Evolutionary conservation across 2,113 vertebrate species (phyloP).

Genomic region (Calypte anna): DNA sequence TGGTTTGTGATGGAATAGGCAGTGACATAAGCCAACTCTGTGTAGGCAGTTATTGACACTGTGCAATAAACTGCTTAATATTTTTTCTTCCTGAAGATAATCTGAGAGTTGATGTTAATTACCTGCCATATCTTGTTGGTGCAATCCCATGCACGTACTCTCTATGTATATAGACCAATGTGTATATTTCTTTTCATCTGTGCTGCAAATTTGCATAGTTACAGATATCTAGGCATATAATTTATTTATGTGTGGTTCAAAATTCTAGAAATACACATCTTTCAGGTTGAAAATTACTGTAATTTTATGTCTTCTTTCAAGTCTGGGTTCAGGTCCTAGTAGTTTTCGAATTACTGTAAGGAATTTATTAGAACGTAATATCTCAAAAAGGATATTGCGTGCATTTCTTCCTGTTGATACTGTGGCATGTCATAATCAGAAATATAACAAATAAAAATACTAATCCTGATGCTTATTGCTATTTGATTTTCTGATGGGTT

Average conservation of each 20-base stretch:
- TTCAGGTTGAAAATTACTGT: background rate
- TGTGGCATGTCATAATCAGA: background rate
- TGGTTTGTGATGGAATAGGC: no score
- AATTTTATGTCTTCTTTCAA: background rate
- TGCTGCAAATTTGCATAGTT: background rate
- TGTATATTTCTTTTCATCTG: background rate
- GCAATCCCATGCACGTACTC: background rate
- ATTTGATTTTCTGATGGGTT: background rate
- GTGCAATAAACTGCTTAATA: no score
- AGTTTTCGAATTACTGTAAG: background rate
- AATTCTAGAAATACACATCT: background rate
- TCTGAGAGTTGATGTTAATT: background rate
- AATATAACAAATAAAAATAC: background rate
- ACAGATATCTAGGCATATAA: background rate
- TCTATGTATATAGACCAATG: background rate
- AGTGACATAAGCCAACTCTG: no score
- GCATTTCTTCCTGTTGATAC: background rate
- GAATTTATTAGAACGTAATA: background rate
- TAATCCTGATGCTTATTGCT: background rate
- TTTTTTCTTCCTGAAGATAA: background rate
- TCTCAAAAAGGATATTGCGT: background rate
- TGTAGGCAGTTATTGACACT: no score
- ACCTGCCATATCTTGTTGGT: background rate
- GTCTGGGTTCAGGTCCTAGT: no score
- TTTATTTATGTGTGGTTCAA: background rate